Evolutionary conservation across 1,140 invertebrate species (phyloP).

Genomic region (Zaprionus ornatus): DNA sequence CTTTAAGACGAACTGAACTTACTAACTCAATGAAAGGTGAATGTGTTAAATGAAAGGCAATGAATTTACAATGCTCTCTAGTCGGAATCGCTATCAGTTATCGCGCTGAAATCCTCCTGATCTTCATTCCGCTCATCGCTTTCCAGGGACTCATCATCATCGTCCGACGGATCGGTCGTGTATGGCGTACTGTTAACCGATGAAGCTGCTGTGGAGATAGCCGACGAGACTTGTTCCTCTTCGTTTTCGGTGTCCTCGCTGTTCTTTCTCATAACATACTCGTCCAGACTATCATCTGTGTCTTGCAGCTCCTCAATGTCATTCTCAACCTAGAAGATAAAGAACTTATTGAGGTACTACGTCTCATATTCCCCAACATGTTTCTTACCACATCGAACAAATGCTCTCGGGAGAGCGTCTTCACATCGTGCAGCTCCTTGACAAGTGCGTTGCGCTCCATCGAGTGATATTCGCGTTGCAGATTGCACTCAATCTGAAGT

Average conservation of each 20-base stretch:
- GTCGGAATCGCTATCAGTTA: constrained; percentile 34
- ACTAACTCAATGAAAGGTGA: not conserved
- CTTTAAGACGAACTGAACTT: not conserved
- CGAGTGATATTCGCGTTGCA: constrained; percentile 69
- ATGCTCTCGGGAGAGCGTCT: constrained; percentile 19
- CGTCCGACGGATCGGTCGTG: constrained; percentile 7
- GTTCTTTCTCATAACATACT: not conserved
- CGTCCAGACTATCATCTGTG: not conserved
- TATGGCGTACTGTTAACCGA: constrained; percentile 12
- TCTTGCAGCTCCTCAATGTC: not conserved
- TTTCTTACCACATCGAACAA: constrained; percentile 21
- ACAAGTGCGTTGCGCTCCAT: constrained; percentile 70
- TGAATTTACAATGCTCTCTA: constrained; percentile 8
- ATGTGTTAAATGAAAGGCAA: not conserved
- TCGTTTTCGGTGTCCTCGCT: constrained; percentile 14
- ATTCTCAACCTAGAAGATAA: not conserved
- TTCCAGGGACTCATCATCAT: constrained; percentile 13
- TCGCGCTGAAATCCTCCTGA: not conserved
- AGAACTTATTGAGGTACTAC: no score
- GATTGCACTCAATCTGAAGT: constrained; percentile 52
- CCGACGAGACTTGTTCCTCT: not conserved
- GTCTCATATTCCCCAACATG: not conserved
- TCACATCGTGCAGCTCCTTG: constrained; percentile 55
- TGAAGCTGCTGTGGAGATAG: not conserved
- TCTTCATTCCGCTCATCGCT: constrained; percentile 19